Base-by-base conservation (phyloP, 2,888 invertebrate genomes). In the Cerceris ruficornis region DNA sequence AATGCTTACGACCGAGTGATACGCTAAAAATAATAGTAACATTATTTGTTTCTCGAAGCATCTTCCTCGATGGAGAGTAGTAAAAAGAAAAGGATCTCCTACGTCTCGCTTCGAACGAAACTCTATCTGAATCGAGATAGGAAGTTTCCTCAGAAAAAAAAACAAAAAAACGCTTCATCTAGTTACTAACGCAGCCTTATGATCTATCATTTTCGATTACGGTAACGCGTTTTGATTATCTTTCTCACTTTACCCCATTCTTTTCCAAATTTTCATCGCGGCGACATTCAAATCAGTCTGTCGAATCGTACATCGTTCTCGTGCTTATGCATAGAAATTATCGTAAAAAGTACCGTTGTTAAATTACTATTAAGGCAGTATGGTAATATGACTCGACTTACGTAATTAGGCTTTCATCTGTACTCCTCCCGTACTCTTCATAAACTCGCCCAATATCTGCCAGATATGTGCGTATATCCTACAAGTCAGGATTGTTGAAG, bases 351-450 rank as follows among this genome's bases (percentile, higher is more conserved):
- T 81, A 80, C 78, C 85, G 70, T 75, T 77, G 84, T 89, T 89
- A 88, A 88, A 89, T 88, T 81, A 89, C 90, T 91, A 90, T 89
- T 91, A 91, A 91, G 91, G 91, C 91, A 91, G 90, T 91, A 91
- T 88, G 91, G 91, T 87, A 91, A 90, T 90, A 88, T 91, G 89
- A 89, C 89, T 90, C 88, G 84, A 86, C 88, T 88, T 83, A 84
- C 72, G 74, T 86, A 86, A 82, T 77, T 77, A 82, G 85, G 81
- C 80, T 82, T 82, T 67, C 50, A 28, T 17, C 52, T 15, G 54
- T 76, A 60, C 64, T 28, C 28, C 59, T 28, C 49, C 55, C 54
- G 64, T 65, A 64, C 55, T 69, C 52, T 42, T 43, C 17, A 81
- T 43, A 72, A 64, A 75, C n/a, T 74, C 67, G 75, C 66, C 55